Evolutionary conservation across 2,797 vertebrate genomes (phyloP), one percentile per base, ranked within the genome.

Genomic region (Sebastolobus altivelis): DNA sequence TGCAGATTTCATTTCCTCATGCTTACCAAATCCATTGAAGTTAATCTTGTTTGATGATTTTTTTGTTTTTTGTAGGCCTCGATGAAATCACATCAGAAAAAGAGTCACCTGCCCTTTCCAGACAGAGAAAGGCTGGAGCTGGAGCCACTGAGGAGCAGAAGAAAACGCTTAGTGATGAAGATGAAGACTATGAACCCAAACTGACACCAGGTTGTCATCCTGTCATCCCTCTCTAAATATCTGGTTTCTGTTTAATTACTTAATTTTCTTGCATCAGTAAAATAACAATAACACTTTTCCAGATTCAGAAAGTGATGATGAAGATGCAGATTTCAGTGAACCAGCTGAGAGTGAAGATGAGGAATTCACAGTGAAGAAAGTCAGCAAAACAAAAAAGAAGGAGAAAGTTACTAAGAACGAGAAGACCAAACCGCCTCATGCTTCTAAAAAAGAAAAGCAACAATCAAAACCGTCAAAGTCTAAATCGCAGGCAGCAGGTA

Each of bases 311-410:
- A 95, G 93, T 5, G 94, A 96, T n/a, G 94, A 94, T 6, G 43
- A 46, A 46, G 43, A 46, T 46, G 43, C 18, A 46, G 93, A 96
- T 85, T 96, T 94, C 75, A 95, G 94, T 70, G 96, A 95, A 75
- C 89, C 83, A 3, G 79, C 89, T 5, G 93, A 97, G 61, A 95
- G 94, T 1, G 96, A 97, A 65, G 95, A 96, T 4, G 95, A 96
- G 14, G 95, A 96, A 49, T 97, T 97, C 87, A 91, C 89, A 1
- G 20, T 93, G 43, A 96, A 93, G 84, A 97, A 95, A 80, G 80
- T 79, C 70, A 94, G 91, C 83, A 93, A 95, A 89, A 88, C 70
- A 11, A 95, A 92, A 86, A 96, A 93, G 69, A 96, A 93, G 69
- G 91, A 90, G 75, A 92, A 86, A 92, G 84, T 60, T 14, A n/a